Conservation (phyloP, 2,888 invertebrate species). For the Caenorhabditis imperialis region DNA sequence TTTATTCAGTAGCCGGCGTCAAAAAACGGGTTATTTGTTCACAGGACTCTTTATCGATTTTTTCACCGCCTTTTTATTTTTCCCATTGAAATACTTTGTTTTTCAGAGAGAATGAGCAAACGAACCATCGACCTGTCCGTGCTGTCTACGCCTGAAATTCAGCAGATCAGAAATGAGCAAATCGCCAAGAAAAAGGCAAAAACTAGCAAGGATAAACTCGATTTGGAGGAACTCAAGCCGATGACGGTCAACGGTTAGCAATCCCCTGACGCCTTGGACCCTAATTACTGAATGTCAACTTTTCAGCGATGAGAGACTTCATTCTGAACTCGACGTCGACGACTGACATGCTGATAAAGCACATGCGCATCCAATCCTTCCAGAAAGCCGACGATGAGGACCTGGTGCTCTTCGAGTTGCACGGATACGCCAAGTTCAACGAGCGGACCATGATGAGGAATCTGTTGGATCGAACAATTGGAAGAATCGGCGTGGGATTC, state of each 20-base stretch:
- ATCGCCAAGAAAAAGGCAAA: background rate
- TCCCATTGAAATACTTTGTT: background rate
- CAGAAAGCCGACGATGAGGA: constrained; percentile 3
- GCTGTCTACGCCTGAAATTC: constrained; percentile 8
- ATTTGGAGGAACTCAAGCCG: too few species aligned
- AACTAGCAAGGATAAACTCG: too few species aligned
- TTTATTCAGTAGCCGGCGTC: too few species aligned
- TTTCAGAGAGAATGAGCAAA: too few species aligned
- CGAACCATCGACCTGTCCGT: too few species aligned
- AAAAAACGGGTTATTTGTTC: too few species aligned
- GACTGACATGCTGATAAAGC: background rate
- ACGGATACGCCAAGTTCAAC: constrained; percentile 16
- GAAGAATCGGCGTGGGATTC: background rate
- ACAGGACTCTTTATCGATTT: too few species aligned
- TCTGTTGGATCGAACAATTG: background rate
- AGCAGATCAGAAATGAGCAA: background rate
- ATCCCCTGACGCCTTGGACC: too few species aligned
- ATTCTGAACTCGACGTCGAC: background rate
- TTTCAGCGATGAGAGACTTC: too few species aligned
- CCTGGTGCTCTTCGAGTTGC: constrained; percentile 12
- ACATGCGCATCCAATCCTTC: background rate
- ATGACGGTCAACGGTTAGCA: too few species aligned
- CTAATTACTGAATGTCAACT: too few species aligned
- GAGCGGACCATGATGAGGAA: background rate
- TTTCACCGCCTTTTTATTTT: too few species aligned